Base-by-base conservation (phyloP, 1,140 invertebrate genomes). In the Eumaeus atala region DNA sequence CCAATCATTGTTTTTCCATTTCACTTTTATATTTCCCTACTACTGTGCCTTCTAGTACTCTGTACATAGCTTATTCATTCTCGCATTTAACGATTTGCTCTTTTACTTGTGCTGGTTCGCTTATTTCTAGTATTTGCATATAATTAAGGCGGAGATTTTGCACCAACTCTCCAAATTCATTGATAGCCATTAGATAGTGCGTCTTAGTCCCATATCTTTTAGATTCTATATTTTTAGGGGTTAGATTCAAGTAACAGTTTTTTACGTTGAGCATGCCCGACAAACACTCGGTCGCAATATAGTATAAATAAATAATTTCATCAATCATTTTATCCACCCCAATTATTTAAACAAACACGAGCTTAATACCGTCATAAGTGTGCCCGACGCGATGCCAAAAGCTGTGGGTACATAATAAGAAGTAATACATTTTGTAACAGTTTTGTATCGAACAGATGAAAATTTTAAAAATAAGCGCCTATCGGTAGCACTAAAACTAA, bases 1-100 rank as follows among this genome's bases (percentile, higher is more conserved):
- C 51, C 58, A 44, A 56, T 33, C 44, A 50, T 42, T 44, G 48
- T 52, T 55, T 53, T 71, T 73, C 52, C 61, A 61, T 56, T 66
- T 73, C 60, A 62, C 40, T 18, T 44, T 44, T 44, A 17, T 44
- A 44, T 78, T 77, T 70, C 67, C 67, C 71, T 66, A 82, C 72
- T 78, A 83, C 76, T 81, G 81, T 84, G 79, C 81, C 81, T 84
- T 84, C 79, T 84, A 84, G 74, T 75, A 75, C 73, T 70, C 64
- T 72, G 59, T 75, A 81, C 68, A 74, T 82, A 80, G 54, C 66
- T 71, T 67, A 52, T 48, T 53, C 55, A 54, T 34, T 60, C 50
- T 54, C 44, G 54, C 56, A 40, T 52, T 51, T 59, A 51, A 48
- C 36, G 44, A 49, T 59, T 40, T 57, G 53, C 37, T 49, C 54